Base-by-base conservation (phyloP, 2,113 vertebrate species). In the Diglossa brunneiventris region DNA sequence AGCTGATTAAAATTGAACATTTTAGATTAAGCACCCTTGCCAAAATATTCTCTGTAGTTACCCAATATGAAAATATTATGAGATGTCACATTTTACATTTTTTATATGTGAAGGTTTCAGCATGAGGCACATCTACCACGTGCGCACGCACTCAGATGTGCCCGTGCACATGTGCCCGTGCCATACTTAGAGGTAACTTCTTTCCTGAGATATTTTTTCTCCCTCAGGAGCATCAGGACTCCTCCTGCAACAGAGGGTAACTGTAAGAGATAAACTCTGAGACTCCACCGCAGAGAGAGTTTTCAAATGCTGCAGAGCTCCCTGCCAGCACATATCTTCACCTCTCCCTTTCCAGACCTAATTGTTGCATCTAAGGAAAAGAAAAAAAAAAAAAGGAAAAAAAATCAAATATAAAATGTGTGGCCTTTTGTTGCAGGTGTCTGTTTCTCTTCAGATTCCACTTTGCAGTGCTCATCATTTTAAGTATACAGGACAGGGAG, bases 1-100 rank as follows among this genome's bases (percentile, higher is more conserved):
- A 98, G 98, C 97, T 98, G 98, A 98, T 98, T 98, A 98, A 98
- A 98, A 98, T 97, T 98, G 98, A 98, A 98, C 98, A 98, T 98
- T 98, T 98, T 98, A 98, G 98, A 98, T 98, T 98, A 98, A 98
- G 97, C 96, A 97, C 97, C 94, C 97, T 97, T 98, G 98, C 98
- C 98, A 98, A 98, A 98, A 98, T 98, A 98, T 97, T 98, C 98
- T 98, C 97, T 97, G 97, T 98, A 98, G 98, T 98, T 98, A 98
- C 97, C 94, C 97, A 97, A 96, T 97, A 97, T 96, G 96, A 97
- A 98, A 98, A 98, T 97, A 98, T 98, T 97, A 97, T 96, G 97
- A 97, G 96, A 96, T 97, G 95, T 95, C 95, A 89, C 46, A 2
- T 97, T 96, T 97, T 94, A 83, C 97, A 96, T 97, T 97, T 96